Base-by-base conservation (phyloP, 2,113 vertebrate species). In the Saccopteryx leptura region DNA sequence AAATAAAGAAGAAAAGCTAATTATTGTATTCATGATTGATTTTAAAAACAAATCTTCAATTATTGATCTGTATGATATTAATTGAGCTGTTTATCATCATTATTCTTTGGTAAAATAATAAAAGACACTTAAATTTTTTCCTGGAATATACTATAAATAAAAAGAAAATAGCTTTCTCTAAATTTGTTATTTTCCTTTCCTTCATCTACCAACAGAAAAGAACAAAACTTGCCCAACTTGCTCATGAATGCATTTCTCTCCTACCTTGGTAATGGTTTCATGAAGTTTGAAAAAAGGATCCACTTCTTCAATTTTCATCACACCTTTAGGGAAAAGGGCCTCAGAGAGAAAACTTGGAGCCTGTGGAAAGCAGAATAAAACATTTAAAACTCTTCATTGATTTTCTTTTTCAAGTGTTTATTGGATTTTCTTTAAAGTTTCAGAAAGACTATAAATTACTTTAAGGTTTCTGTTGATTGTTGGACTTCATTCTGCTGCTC, bases 211-310 rank as follows among this genome's bases (percentile, higher is more conserved):
- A 63, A 46, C 4, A 60, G 52, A 48, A 48, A 39, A 19, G 15
- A 33, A 65, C 5, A 83, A 54, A 71, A 63, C 4, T 48, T 69
- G 15, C n/a, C 33, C 14, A 94, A 48, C 5, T 5, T 21, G 2
- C 14, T 82, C 12, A 48, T n/a, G 60, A 69, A 60, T 17, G 15
- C 17, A 31, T 93, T 88, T 17, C 26, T 94, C 33, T 14, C 98
- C 97, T 99, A 99, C 99, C 99, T 99, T 99, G 56, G 99, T 98
- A 97, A 99, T 98, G 74, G 98, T 99, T 97, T 99, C 99, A 0
- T 99, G 99, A 90, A 99, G 99, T 63, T 94, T 98, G 98, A 99
- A 99, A 96, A 98, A 98, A 8, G 99, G 98, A 98, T 99, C 99
- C 83, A 98, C 83, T 71, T 98, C 99, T 97, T 99, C 98, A 61